Evolutionary conservation across 2,888 invertebrate genomes (phyloP), one percentile per base, ranked within the genome.

Genomic region (Hyppa rectilinea): DNA sequence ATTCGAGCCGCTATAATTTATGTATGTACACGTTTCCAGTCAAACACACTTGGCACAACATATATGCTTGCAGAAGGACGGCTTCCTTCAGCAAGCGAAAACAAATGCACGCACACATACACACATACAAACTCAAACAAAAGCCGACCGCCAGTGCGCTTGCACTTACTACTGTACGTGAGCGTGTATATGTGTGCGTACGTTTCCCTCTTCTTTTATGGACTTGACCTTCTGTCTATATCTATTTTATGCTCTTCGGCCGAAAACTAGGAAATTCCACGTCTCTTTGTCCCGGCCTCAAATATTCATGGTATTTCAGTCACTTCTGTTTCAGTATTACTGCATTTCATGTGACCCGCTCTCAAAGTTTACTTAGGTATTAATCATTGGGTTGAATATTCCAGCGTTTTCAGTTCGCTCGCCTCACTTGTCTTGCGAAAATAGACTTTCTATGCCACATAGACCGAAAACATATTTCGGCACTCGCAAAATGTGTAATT

Each of bases 251-350:
- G 9, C 55, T 52, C 45, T 53, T 58, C 62, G 61, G 53, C 52
- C 58, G 53, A 50, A 71, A 66, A 72, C 71, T 77, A 59, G 70
- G 53, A 70, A 71, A 82, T 84, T 75, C 76, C 50, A 49, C 63
- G 64, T 71, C 76, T 73, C 83, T 82, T 73, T 84, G 82, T 74
- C 71, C 72, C 38, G 43, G 23, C 52, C 36, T 83, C 66, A 80
- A 84, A 74, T 83, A 83, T 83, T 82, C 80, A 83, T 78, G 62
- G 70, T 29, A 73, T 82, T 82, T 74, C 53, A 84, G 69, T 70
- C 76, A 74, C 75, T 74, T 69, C 78, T 78, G 81, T 71, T 69
- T 56, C 45, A 60, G 52, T 67, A 26, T 14, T 45, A 64, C 56
- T 74, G 76, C 81, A 58, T 68, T 64, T 66, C 62, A 29, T n/a